Evolutionary conservation across 2,113 vertebrate genomes (phyloP).

Genomic region (Gavia stellata): DNA sequence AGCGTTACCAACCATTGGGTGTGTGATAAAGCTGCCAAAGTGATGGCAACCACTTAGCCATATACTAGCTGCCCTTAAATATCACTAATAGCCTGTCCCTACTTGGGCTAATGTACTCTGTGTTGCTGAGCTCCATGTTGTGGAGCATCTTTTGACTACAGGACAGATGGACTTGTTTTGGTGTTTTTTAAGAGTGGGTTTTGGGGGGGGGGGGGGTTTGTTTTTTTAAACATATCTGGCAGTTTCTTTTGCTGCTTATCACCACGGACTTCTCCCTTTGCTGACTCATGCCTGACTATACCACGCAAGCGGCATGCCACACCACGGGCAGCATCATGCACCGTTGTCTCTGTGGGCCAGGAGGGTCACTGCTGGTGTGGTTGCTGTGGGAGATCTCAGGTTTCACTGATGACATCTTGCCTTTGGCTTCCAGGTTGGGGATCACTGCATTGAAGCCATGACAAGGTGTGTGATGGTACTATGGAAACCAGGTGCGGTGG

Average conservation of each 20-base stretch:
- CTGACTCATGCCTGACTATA: background rate
- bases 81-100: background rate
- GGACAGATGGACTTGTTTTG: background rate
- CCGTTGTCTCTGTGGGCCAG: too few relatives aligned
- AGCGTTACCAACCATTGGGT: background rate
- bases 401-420: background rate
- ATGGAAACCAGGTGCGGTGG: background rate
- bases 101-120: background rate
- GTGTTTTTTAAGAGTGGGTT: background rate
- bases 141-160: background rate
- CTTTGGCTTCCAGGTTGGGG: background rate
- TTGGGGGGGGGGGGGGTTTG: background rate
- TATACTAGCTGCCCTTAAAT: background rate
- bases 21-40: background rate
- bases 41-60: background rate
- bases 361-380: background rate
- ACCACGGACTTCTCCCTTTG: background rate
- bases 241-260: background rate
- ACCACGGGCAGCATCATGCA: background rate
- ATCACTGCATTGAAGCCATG: background rate
- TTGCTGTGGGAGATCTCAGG: background rate
- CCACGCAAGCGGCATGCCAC: background rate
- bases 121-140: background rate
- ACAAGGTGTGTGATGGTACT: background rate
- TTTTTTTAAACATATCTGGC: background rate